Evolutionary conservation across 2,888 invertebrate genomes (phyloP).

Genomic region (Rhingia campestris): DNA sequence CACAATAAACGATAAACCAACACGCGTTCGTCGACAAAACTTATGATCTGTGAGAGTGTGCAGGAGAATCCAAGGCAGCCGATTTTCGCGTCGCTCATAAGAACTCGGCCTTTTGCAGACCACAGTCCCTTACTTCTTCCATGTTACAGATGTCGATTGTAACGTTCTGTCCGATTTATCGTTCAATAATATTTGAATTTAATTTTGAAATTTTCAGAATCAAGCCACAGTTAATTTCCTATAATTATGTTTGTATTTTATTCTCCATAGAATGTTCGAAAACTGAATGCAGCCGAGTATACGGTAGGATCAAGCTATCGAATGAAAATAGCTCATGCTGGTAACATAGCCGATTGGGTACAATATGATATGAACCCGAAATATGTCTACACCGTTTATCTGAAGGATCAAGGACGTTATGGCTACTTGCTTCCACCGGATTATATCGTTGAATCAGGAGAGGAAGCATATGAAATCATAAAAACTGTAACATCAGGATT

Average conservation of each 20-base stretch:
- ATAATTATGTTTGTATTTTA: constrained; percentile 27
- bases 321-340: constrained; percentile 79
- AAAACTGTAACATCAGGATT: constrained; percentile 78
- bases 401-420: constrained; percentile 81
- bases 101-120: too few species aligned
- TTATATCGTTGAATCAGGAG: constrained; percentile 80
- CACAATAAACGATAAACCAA: too few species aligned
- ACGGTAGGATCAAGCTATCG: constrained; percentile 79
- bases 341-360: constrained; percentile 81
- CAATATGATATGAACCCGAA: constrained; percentile 78
- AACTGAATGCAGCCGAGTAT: constrained; percentile 79
- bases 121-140: too few species aligned
- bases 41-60: too few species aligned
- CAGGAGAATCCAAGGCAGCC: too few species aligned
- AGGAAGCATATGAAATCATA: constrained; percentile 80
- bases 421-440: constrained; percentile 80
- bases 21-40: too few species aligned
- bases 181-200: too few species aligned
- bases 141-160: too few species aligned
- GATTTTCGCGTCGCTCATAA: too few species aligned
- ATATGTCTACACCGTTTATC: constrained; percentile 79
- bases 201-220: too few species aligned
- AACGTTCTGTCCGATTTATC: too few species aligned
- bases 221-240: not conserved
- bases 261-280: constrained; percentile 77